Conservation (phyloP, 2,888 invertebrate species). For the Heterodera filipjevi region DNA sequence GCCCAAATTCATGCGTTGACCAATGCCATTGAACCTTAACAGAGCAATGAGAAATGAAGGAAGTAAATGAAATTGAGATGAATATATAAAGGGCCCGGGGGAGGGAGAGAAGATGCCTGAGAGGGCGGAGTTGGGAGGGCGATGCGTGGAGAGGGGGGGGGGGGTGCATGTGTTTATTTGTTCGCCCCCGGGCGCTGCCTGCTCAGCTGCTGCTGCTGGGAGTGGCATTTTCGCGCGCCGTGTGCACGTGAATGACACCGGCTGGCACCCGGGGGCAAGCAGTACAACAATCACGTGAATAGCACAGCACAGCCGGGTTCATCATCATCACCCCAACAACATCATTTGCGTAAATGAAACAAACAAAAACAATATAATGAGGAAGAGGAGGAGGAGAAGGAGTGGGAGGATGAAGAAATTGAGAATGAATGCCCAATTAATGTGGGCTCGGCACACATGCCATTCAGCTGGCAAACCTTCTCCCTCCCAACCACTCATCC, state of each 20-base stretch:
- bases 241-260: constrained; percentile 2
- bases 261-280: background rate
- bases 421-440: background rate
- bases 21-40: background rate
- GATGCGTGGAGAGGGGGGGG: too few species aligned
- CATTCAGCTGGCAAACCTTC: background rate
- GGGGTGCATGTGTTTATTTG: constrained; percentile 6
- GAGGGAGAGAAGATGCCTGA: too few species aligned
- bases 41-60: background rate
- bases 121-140: background rate
- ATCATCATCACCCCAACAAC: background rate
- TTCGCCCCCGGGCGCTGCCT: background rate
- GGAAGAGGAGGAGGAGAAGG: too few species aligned
- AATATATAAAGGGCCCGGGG: background rate
- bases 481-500: background rate
- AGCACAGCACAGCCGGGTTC: background rate
- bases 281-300: background rate
- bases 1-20: background rate
- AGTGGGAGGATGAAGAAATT: too few species aligned
- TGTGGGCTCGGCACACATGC: background rate
- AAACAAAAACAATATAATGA: too few species aligned
- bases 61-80: background rate
- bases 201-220: background rate
- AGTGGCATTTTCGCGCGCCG: background rate
- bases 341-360: background rate